Evolutionary conservation across 2,888 invertebrate species (phyloP), one percentile per base, ranked within the genome.

Genomic region (Chromoteleia sp.): DNA sequence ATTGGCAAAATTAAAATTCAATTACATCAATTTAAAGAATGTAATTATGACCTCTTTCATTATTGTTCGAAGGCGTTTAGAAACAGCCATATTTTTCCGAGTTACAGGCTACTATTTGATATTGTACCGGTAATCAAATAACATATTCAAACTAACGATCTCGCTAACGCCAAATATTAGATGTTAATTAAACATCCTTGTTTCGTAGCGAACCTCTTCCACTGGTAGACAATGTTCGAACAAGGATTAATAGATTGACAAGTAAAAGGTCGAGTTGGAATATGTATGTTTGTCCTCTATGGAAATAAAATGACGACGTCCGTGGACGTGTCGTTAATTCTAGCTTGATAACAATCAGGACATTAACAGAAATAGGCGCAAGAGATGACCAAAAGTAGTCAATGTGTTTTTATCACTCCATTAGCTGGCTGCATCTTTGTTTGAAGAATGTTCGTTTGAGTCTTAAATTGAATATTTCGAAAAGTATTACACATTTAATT

Each of bases 201-300:
- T 36, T 33, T 52, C 43, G 33, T 52, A 36, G 48, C 14, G 19
- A 48, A 61, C 43, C 39, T 79, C 41, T 36, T 67, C 61, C 41
- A 33, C 25, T 39, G 36, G 61, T 50, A 61, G 48, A 79, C 39
- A 74, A 39, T 17, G 52, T 30, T 39, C 14, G 21, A 74, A 68
- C 54, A 74, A 70, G 68, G n/a, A 74, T 80, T 68, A 80, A 80
- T 80, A 80, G 80, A 80, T 80, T 80, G 80, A 80, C 74, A 74
- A 74, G 68, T 74, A 59, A 74, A 74, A 67, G 54, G 67, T 73
- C 59, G 61, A 39, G 73, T 71, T 21, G 10, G 48, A 29, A 61
- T 75, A 43, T 65, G 65, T 33, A 41, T 61, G 71, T 61, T 68
- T 68, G 45, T 63, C 61, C 25, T 45, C 43, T 45, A 63, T 70